Percentiles rank a stretch among this genome's conserved stretches.
Evolutionary conservation across 2,113 vertebrate species (phyloP).

Genomic region (Pachyramphus minor): DNA sequence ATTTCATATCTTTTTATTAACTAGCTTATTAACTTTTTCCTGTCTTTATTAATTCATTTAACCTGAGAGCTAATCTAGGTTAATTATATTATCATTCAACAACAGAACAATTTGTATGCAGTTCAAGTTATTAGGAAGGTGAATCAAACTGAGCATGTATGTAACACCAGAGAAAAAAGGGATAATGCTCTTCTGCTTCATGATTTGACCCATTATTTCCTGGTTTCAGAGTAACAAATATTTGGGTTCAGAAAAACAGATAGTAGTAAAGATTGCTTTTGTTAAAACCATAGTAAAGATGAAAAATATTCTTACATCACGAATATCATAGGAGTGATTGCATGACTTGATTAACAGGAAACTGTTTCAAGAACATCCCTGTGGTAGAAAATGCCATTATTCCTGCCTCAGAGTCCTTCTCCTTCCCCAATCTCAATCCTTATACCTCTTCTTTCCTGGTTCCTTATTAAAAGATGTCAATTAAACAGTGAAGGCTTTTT

Average conservation of each 20-base stretch:
- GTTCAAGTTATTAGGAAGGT: neutral
- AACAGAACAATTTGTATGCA: neutral
- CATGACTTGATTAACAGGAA: neutral
- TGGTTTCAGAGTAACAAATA: neutral
- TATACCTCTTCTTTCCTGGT: neutral
- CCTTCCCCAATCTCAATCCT: neutral
- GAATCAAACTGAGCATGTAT: neutral
- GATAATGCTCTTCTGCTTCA: neutral
- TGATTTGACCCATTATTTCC: neutral
- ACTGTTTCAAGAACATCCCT: neutral
- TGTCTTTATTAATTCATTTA: neutral
- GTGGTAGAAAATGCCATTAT: neutral
- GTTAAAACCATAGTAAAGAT: neutral
- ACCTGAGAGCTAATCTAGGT: neutral
- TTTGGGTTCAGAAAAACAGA: neutral
- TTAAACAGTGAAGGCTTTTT: neutral
- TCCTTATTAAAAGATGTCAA: neutral
- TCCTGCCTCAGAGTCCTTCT: neutral
- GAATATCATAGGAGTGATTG: neutral
- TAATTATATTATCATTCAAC: neutral
- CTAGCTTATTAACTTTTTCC: neutral
- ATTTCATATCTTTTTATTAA: neutral
- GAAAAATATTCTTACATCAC: neutral
- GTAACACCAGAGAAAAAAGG: neutral
- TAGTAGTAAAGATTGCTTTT: neutral